These are phyloP conservation scores for Tympanuchus pallidicinctus DNA, from an alignment of 2,113 vertebrate genomes.

Conservation along the genomic window DNA sequence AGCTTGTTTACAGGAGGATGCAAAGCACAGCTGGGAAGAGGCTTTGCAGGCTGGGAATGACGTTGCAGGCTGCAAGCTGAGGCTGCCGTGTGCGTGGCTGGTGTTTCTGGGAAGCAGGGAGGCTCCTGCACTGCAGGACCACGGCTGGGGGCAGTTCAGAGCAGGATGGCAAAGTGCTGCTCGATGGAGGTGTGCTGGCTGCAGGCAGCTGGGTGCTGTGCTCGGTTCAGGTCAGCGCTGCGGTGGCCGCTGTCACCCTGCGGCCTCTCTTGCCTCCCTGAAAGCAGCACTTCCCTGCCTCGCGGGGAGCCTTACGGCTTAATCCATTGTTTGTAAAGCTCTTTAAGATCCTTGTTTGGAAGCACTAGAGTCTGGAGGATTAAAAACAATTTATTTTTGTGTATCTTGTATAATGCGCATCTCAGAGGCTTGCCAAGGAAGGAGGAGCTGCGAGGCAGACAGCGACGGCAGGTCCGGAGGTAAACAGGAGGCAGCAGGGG, in stretches of 20 bases:
- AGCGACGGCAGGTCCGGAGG: too few relatives aligned
- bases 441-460: not conserved
- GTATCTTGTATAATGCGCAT: slow-evolving; percentile 47
- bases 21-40: slow-evolving; percentile 21
- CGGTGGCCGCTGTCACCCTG: too few relatives aligned
- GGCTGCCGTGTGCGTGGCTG: not conserved
- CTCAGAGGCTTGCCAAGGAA: not conserved
- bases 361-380: slow-evolving; percentile 57
- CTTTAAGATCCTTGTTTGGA: slow-evolving; percentile 64
- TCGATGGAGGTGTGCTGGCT: too few relatives aligned
- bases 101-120: not conserved
- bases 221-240: too few relatives aligned
- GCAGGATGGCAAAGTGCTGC: too few relatives aligned
- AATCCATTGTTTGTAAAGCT: slow-evolving; percentile 73
- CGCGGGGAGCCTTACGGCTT: slow-evolving; percentile 33
- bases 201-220: too few relatives aligned
- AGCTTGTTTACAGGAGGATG: slow-evolving; percentile 58
- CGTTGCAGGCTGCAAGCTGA: not conserved
- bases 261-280: too few relatives aligned
- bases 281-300: not conserved
- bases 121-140: not conserved
- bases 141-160: too few relatives aligned
- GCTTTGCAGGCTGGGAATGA: not conserved
- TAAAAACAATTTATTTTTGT: slow-evolving; percentile 67
- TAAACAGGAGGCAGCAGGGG: too few relatives aligned